Evolutionary conservation across 2,888 invertebrate genomes (phyloP).

Genomic region (Lasioglossum lativentre): DNA sequence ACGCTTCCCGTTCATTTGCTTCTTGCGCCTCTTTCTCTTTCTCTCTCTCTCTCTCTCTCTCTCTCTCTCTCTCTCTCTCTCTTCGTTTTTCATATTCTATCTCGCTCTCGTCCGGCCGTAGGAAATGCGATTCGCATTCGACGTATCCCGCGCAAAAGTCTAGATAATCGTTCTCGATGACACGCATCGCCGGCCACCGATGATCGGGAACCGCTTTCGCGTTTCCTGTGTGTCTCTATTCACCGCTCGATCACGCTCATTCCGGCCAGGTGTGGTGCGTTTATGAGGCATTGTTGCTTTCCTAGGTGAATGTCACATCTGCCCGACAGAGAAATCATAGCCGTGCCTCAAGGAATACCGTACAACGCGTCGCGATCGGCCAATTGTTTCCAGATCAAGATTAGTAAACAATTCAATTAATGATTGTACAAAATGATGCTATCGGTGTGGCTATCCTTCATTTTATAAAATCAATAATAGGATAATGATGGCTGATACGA

Average conservation of each 20-base stretch:
- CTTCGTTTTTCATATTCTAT: background rate
- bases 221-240: constrained; percentile 64
- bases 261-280: constrained; percentile 50
- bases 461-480: background rate
- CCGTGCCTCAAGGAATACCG: background rate
- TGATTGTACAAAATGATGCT: background rate
- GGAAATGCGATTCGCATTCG: constrained; percentile 48
- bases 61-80: background rate
- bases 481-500: background rate
- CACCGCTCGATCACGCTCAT: constrained; percentile 48
- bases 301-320: constrained; percentile 21
- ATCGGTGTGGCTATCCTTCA: background rate
- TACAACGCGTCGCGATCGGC: background rate
- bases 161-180: constrained; percentile 64
- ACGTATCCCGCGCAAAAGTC: constrained; percentile 51
- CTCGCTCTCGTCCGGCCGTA: background rate
- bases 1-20: background rate
- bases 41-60: background rate
- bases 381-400: background rate
- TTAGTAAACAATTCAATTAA: background rate
- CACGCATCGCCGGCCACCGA: constrained; percentile 56
- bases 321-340: background rate
- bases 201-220: constrained; percentile 63
- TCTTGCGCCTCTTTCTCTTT: background rate
- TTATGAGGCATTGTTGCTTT: constrained; percentile 58